Percentiles rank a stretch among this genome's conserved stretches.
phyloP scores from a whole-genome alignment of 2,113 vertebrate species.

The Willisornis vidua region DNA sequence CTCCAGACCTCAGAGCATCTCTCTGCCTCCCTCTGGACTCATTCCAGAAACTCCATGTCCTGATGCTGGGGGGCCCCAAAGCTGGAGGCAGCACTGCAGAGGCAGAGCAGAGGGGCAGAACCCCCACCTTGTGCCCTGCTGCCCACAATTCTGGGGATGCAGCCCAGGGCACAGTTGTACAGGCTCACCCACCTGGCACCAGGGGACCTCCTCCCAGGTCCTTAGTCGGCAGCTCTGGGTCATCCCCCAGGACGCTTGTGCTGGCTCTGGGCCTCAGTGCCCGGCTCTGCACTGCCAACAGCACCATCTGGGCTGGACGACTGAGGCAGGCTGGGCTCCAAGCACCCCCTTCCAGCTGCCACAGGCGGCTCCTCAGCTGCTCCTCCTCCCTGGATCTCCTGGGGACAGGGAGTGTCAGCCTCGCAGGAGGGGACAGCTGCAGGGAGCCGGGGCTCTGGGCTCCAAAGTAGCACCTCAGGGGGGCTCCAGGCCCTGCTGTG shows the following conservation, averaged over 20 bases:
- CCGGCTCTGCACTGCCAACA: conserved; percentile 26
- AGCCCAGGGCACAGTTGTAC: neutral
- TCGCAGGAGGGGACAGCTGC: too few species aligned
- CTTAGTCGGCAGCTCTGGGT: fast-evolving
- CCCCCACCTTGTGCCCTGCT: neutral
- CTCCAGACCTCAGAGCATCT: neutral
- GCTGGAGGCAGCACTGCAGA: neutral
- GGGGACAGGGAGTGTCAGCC: neutral
- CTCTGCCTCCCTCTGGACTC: neutral
- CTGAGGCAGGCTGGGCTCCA: conserved; percentile 1
- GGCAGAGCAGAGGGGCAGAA: neutral
- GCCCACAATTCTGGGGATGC: neutral
- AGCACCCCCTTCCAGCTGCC: conserved; percentile 3
- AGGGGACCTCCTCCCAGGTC: fast-evolving
- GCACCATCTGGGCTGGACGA: conserved; percentile 71
- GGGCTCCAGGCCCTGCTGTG: neutral
- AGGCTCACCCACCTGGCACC: neutral
- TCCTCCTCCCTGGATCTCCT: conserved; percentile 47
- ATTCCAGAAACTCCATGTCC: neutral
- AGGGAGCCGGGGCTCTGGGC: neutral
- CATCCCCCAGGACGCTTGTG: fast-evolving
- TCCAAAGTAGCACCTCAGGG: neutral
- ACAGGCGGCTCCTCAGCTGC: conserved; percentile 25
- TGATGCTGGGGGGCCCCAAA: neutral
- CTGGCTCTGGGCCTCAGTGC: fast-evolving